A percentile compares a stretch with the other conserved stretches of the same genome.
Evolutionary conservation across 2,888 invertebrate species (phyloP).

Genomic region (Eilema depressum): DNA sequence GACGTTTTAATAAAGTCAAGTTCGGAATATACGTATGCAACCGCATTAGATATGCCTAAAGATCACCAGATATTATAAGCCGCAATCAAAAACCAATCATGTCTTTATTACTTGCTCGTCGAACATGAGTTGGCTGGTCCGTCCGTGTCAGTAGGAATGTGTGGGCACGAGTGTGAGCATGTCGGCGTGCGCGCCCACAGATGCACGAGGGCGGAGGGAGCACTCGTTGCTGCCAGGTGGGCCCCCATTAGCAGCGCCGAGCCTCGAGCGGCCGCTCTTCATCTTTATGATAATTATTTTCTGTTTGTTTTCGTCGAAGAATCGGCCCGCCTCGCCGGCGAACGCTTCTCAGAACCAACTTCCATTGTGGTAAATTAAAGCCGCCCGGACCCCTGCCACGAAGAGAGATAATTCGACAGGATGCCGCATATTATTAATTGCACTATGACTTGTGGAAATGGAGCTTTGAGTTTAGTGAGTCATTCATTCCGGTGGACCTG

Average conservation of each 20-base stretch:
- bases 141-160: conserved; percentile 57
- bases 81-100: conserved; percentile 71
- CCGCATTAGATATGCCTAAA: conserved; percentile 41
- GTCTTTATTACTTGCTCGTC: conserved; percentile 63
- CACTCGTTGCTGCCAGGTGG: conserved; percentile 78
- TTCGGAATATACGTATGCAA: conserved; percentile 29
- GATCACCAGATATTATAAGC: conserved; percentile 40
- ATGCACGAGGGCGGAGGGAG: conserved; percentile 59
- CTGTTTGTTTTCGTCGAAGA: conserved; percentile 87
- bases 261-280: conserved; percentile 85
- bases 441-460: conserved; percentile 87
- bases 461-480: conserved; percentile 84
- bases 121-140: conserved; percentile 58
- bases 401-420: conserved; percentile 87
- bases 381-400: conserved; percentile 86
- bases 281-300: conserved; percentile 88
- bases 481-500: conserved; percentile 81
- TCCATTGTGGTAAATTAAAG: conserved; percentile 87
- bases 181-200: conserved; percentile 47
- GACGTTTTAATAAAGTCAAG: conserved; percentile 45
- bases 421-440: conserved; percentile 88
- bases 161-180: conserved; percentile 34
- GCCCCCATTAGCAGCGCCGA: conserved; percentile 83
- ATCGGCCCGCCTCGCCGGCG: conserved; percentile 84
- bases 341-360: conserved; percentile 85